These are phyloP conservation scores for Tyto alba DNA, from an alignment of 2,113 vertebrate genomes.

Conservation along the genomic window DNA sequence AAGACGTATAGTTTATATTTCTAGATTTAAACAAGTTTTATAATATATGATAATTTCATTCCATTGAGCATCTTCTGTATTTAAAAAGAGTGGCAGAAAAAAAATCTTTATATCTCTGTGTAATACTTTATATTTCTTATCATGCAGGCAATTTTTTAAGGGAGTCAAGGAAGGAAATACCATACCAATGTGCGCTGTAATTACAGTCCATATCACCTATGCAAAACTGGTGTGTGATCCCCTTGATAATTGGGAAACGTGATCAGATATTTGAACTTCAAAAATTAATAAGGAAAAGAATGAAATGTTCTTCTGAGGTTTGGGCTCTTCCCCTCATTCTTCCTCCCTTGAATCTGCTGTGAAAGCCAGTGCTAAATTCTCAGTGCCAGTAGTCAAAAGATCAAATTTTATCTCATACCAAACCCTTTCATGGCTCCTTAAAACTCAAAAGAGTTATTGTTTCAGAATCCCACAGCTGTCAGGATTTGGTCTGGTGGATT, in stretches of 20 bases:
- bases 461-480: neutral
- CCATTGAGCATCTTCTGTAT: neutral
- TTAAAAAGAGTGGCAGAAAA: neutral
- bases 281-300: neutral
- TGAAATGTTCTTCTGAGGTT: neutral
- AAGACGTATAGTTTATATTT: neutral
- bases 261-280: neutral
- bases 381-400: neutral
- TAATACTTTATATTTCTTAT: neutral
- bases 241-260: neutral
- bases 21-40: neutral
- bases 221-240: neutral
- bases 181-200: neutral
- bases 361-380: neutral
- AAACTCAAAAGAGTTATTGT: neutral
- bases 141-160: neutral
- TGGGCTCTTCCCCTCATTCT: neutral
- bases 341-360: neutral
- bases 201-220: neutral
- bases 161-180: neutral
- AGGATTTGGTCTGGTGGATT: neutral
- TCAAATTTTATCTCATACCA: neutral
- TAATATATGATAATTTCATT: neutral
- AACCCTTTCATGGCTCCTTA: neutral
- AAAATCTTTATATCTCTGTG: neutral